A percentile compares a stretch with the other conserved stretches of the same genome.
phyloP scores from a whole-genome alignment of 2,113 vertebrate species.

The Herpetotheres cachinnans region DNA sequence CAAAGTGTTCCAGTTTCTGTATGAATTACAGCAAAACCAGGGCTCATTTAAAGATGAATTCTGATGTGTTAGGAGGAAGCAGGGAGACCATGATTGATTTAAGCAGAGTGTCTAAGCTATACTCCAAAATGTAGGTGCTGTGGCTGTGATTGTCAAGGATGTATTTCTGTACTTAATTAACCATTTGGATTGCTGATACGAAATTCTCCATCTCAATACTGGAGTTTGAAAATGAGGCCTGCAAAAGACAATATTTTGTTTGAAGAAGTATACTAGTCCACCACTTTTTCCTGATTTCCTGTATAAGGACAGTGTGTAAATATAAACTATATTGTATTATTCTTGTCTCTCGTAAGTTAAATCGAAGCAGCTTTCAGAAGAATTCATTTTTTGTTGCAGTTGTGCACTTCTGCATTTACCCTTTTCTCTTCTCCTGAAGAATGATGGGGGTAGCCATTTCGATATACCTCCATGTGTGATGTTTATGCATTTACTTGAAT shows the following conservation, averaged over 20 bases:
- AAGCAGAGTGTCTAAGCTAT: neutral
- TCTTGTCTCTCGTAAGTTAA: neutral
- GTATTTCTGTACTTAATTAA: neutral
- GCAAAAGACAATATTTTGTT: neutral
- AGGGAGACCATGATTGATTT: neutral
- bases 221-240: neutral
- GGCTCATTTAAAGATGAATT: neutral
- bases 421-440: neutral
- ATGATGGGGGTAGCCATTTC: neutral
- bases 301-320: neutral
- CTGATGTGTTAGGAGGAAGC: neutral
- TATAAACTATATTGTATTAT: neutral
- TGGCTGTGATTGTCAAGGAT: neutral
- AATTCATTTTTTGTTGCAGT: neutral
- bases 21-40: neutral
- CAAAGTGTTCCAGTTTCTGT: neutral
- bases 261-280: neutral
- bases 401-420: neutral
- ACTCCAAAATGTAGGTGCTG: neutral
- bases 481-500: neutral
- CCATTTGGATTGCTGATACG: neutral
- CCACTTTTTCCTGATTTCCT: neutral
- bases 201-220: neutral
- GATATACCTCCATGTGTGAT: neutral
- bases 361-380: neutral